Evolutionary conservation across 2,113 vertebrate genomes (phyloP).

Genomic region (Turdus rufiventris): DNA sequence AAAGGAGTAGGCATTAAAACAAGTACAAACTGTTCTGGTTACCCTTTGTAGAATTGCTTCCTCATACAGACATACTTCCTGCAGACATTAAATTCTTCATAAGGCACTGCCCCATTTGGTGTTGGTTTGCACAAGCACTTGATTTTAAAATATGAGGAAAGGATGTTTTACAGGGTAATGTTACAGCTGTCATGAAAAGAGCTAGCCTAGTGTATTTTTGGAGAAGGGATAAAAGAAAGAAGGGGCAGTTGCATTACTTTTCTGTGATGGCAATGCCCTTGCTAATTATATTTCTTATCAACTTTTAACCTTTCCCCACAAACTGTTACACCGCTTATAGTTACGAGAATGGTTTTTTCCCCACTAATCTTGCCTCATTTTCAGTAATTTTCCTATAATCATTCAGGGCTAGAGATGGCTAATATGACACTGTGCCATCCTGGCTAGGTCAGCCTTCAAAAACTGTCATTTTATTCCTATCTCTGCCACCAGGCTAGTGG

Average conservation of each 20-base stretch:
- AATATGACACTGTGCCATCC: background rate
- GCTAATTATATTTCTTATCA: background rate
- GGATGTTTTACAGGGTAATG: background rate
- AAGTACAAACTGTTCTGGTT: background rate
- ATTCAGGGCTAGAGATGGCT: background rate
- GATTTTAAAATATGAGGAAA: background rate
- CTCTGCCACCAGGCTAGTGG: background rate
- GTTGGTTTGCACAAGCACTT: background rate
- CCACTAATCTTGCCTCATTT: background rate
- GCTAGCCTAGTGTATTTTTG: background rate
- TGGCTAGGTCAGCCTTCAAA: background rate
- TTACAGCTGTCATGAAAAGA: background rate
- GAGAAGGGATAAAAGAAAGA: background rate
- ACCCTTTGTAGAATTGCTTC: background rate
- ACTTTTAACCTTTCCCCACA: background rate
- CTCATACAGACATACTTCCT: background rate
- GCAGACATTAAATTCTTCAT: background rate
- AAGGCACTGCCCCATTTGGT: background rate
- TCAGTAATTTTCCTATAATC: background rate
- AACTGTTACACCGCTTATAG: background rate
- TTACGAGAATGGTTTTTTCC: background rate
- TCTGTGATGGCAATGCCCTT: background rate
- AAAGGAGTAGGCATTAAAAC: background rate
- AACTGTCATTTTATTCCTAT: background rate
- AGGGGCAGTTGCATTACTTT: background rate